These are phyloP conservation scores for Nomada goodeniana DNA, from an alignment of 2,888 invertebrate species.

Conservation along the genomic window DNA sequence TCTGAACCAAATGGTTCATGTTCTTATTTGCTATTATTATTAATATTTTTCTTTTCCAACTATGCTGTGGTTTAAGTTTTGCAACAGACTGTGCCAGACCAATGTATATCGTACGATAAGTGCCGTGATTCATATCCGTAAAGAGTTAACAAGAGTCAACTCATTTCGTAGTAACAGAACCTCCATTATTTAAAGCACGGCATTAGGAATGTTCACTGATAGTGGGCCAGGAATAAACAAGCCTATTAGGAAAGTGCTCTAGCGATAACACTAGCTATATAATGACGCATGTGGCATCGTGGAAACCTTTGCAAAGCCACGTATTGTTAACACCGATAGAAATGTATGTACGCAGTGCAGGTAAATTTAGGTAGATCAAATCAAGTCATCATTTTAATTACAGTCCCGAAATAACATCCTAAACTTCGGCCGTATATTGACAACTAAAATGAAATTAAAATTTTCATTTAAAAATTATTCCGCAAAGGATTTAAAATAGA, in stretches of 20 bases:
- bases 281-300: slow-evolving; percentile 27
- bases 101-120: background rate
- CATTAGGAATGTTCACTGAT: slow-evolving; percentile 23
- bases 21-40: background rate
- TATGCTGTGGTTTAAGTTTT: background rate
- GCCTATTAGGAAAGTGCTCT: slow-evolving; percentile 36
- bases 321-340: slow-evolving; percentile 4
- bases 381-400: slow-evolving; percentile 12
- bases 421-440: background rate
- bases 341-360: background rate
- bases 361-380: slow-evolving; percentile 1
- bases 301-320: slow-evolving; percentile 18
- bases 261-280: slow-evolving; percentile 29
- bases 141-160: background rate
- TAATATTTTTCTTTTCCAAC: background rate
- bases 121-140: too few relatives aligned
- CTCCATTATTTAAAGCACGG: slow-evolving; percentile 12
- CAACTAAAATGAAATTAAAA: background rate
- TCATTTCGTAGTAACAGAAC: background rate
- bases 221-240: slow-evolving; percentile 33
- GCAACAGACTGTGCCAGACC: background rate
- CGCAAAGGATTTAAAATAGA: background rate
- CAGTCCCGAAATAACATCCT: background rate
- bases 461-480: background rate
- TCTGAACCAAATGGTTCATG: too few relatives aligned